These are phyloP conservation scores for Botrylloides violaceus DNA, from an alignment of 23 tunicate species.

Conservation along the genomic window DNA sequence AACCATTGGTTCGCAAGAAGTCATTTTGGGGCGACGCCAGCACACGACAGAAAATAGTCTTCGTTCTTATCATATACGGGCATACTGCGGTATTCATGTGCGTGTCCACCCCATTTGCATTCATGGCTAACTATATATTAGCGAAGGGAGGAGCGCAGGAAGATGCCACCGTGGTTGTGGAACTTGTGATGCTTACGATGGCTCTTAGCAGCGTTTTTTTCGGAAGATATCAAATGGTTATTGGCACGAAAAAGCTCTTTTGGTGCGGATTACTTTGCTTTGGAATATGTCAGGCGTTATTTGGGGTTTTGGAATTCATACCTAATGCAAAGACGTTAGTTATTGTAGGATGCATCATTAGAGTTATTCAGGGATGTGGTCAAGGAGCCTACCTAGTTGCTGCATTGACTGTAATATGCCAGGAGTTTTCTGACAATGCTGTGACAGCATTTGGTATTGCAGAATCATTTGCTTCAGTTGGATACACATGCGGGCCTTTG, in stretches of 20 bases:
- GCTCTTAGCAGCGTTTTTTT: neutral
- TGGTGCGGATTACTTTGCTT: neutral
- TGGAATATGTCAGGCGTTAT: neutral
- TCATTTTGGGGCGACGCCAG: neutral
- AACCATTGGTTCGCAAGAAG: too few species aligned
- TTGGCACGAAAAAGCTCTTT: neutral
- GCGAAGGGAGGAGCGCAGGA: neutral
- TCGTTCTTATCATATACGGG: neutral
- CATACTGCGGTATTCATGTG: neutral
- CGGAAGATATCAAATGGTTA: neutral
- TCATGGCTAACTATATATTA: neutral
- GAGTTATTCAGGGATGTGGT: neutral
- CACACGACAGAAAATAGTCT: neutral
- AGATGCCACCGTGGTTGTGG: neutral
- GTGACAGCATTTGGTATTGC: neutral
- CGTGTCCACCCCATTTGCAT: neutral
- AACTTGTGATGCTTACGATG: neutral
- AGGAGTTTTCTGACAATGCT: neutral
- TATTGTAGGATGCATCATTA: neutral
- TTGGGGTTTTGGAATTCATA: neutral
- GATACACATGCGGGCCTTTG: neutral
- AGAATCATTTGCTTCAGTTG: neutral
- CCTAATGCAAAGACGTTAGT: neutral
- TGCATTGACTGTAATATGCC: neutral
- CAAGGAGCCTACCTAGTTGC: conserved; percentile 1